These are phyloP conservation scores for Spilosoma lubricipeda DNA, from an alignment of 2,888 invertebrate species.

Conservation along the genomic window DNA sequence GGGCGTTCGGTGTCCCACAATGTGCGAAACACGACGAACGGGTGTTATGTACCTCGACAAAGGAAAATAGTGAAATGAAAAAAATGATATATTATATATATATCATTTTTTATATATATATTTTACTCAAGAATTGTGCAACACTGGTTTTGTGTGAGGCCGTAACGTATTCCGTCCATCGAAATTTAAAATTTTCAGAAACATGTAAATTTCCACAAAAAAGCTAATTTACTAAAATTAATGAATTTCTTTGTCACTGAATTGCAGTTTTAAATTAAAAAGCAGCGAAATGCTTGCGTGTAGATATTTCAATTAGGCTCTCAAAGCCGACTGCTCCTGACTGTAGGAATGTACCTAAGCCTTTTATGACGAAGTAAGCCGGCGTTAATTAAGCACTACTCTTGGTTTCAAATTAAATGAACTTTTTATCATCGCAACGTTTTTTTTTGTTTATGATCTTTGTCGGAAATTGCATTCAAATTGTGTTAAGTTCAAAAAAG, in stretches of 20 bases:
- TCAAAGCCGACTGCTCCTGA: constrained; percentile 3
- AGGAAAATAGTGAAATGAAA: no score
- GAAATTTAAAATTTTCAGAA: no score
- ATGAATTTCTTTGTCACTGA: constrained; percentile 5
- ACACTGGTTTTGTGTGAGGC: no score
- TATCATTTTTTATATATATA: no score
- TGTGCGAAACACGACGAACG: no score
- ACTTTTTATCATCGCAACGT: neutral
- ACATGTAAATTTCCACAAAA: constrained; percentile 4
- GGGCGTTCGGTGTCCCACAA: no score
- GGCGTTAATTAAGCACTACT: neutral
- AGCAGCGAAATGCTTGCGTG: neutral
- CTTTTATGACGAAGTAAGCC: constrained; percentile 3
- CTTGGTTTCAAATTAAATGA: neutral
- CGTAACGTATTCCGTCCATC: no score
- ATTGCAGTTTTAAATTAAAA: constrained; percentile 3
- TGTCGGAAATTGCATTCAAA: neutral
- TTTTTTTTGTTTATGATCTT: neutral
- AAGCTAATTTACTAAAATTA: constrained; percentile 12
- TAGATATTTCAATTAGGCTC: constrained; percentile 14
- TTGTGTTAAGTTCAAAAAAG: neutral
- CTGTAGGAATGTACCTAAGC: neutral
- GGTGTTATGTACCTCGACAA: no score
- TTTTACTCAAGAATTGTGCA: no score
- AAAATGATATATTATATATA: no score